Evolutionary conservation across 1,140 invertebrate genomes (phyloP).

Genomic region (Lepidurus arcticus): DNA sequence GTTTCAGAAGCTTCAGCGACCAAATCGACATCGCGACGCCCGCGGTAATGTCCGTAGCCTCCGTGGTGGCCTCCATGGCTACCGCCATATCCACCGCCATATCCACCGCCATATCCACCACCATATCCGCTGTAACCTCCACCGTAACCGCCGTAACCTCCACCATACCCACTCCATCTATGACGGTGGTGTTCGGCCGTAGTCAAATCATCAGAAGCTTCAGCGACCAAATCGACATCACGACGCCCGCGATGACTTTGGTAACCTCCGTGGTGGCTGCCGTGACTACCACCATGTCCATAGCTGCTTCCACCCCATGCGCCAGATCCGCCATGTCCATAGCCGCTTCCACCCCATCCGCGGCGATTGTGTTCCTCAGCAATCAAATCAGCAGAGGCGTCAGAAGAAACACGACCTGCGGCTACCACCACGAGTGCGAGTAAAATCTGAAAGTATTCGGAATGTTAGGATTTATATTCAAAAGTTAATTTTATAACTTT

Average conservation of each 20-base stretch:
- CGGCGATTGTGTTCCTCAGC: not conserved
- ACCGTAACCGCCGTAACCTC: not conserved
- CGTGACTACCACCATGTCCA: not conserved
- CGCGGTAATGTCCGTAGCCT: not conserved
- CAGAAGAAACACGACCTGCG: not conserved
- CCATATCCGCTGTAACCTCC: not conserved
- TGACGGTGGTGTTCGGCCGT: too few species aligned
- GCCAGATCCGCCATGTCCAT: not conserved
- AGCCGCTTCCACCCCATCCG: not conserved
- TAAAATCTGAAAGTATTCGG: not conserved
- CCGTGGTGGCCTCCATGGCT: too few species aligned
- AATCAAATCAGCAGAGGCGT: not conserved
- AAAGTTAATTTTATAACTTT: not conserved
- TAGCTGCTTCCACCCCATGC: not conserved
- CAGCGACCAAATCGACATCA: not conserved
- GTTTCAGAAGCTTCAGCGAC: not conserved
- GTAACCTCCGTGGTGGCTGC: too few species aligned
- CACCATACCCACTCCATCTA: not conserved
- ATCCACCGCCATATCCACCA: too few species aligned
- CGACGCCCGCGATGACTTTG: not conserved
- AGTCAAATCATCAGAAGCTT: not conserved
- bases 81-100: too few species aligned
- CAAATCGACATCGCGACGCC: not conserved
- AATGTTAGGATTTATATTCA: not conserved
- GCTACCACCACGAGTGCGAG: not conserved